phyloP scores from a whole-genome alignment of 1,140 invertebrate species.

The Drosophila quadrilineata region DNA sequence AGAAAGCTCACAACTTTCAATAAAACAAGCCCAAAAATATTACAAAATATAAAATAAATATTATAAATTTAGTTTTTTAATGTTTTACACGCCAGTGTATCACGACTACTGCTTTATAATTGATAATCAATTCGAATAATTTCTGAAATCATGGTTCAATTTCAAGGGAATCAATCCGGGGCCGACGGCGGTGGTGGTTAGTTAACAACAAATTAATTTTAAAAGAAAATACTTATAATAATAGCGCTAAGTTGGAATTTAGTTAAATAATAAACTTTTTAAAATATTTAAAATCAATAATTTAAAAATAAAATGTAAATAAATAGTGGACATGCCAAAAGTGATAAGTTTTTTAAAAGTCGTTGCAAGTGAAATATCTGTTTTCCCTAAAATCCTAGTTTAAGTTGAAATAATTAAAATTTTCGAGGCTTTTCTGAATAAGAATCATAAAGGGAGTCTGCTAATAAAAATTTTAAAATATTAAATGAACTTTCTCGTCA shows the following conservation, averaged over 20 bases:
- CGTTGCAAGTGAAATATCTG: neutral
- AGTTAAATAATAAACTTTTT: no score
- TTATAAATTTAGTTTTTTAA: neutral
- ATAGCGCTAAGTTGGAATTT: neutral
- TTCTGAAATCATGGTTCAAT: conserved; percentile 55
- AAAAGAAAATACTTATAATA: neutral
- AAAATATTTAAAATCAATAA: no score
- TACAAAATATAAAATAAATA: neutral
- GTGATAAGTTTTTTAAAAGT: neutral
- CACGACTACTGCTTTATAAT: conserved; percentile 6
- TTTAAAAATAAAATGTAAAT: neutral
- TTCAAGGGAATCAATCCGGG: conserved; percentile 47
- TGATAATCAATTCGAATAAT: neutral
- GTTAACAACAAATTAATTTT: conserved; percentile 17
- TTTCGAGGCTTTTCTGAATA: no score
- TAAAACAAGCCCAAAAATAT: conserved; percentile 7
- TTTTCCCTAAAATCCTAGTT: no score
- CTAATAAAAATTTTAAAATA: no score
- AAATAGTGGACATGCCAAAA: neutral
- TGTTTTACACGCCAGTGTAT: neutral
- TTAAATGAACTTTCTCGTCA: no score
- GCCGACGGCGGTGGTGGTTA: conserved; percentile 52
- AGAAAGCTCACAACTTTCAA: conserved; percentile 47
- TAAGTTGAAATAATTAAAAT: no score
- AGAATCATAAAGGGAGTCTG: no score